Evolutionary conservation across 2,797 vertebrate genomes (phyloP).

Genomic region (Halcyon leucocephala): DNA sequence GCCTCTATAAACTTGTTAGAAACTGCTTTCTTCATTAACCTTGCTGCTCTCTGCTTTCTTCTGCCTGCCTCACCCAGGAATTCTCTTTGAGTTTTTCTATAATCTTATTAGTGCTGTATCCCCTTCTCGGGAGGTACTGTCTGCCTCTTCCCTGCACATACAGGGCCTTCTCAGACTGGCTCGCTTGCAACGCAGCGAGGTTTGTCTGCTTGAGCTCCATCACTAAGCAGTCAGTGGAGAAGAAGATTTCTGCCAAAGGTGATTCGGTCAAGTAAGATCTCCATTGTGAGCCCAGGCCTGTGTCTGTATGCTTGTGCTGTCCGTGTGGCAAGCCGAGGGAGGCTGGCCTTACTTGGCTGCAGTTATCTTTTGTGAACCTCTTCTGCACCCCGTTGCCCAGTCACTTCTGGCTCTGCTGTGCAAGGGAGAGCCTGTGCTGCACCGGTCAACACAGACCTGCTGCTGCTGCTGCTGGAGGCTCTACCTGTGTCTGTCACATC

Average conservation of each 20-base stretch:
- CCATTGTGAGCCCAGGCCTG: neutral
- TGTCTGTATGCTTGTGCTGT: fast-evolving
- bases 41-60: neutral
- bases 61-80: neutral
- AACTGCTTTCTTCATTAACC: neutral
- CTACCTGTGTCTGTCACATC: neutral
- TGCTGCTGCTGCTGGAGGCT: neutral
- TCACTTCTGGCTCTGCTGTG: neutral
- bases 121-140: neutral
- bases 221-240: neutral
- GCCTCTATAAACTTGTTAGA: neutral
- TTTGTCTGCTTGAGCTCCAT: neutral
- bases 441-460: neutral
- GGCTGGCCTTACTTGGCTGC: neutral
- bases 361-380: neutral
- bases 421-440: neutral
- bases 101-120: neutral
- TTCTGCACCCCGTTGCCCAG: neutral
- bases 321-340: neutral
- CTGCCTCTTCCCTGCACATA: neutral
- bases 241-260: neutral
- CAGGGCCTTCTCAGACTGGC: neutral
- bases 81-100: neutral
- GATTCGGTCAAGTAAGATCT: neutral
- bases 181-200: neutral